A percentile compares a stretch with the other conserved stretches of the same genome.
These are phyloP conservation scores for Odobenus rosmarus DNA, from an alignment of 2,113 vertebrate species.

Conservation along the genomic window DNA sequence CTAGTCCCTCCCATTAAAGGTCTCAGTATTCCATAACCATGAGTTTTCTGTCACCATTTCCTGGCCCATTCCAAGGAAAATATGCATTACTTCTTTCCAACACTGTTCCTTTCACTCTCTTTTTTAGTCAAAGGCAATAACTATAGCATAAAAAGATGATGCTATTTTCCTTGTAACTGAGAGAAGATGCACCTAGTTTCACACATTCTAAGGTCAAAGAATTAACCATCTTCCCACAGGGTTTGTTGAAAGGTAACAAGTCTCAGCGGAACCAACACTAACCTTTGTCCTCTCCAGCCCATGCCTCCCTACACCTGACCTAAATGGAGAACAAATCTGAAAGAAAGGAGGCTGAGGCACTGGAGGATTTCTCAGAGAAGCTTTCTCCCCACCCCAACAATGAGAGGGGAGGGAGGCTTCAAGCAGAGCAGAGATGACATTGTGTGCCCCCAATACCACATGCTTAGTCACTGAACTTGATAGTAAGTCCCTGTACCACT, in stretches of 20 bases:
- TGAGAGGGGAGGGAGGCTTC: not conserved
- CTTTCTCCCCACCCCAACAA: not conserved
- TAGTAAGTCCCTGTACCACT: not conserved
- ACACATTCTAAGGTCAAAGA: not conserved
- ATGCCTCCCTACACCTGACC: accelerated
- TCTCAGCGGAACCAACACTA: not conserved
- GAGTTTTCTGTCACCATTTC: not conserved
- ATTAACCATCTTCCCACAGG: not conserved
- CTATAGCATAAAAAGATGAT: not conserved
- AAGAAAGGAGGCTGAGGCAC: not conserved
- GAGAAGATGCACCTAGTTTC: not conserved
- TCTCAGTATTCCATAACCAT: not conserved
- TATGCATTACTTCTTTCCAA: not conserved
- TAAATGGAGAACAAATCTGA: not conserved
- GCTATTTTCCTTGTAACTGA: not conserved
- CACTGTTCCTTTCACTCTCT: not conserved
- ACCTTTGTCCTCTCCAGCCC: no score
- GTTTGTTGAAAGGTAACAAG: not conserved
- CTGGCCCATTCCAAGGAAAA: not conserved
- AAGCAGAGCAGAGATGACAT: not conserved
- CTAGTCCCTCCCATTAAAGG: not conserved
- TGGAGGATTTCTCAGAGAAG: not conserved
- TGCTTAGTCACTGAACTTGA: not conserved
- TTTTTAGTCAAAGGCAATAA: not conserved
- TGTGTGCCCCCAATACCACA: not conserved